A percentile compares a stretch with the other conserved stretches of the same genome.
These are phyloP conservation scores for Chrysopilus asiliformis DNA, from an alignment of 2,888 invertebrate species.

Conservation along the genomic window DNA sequence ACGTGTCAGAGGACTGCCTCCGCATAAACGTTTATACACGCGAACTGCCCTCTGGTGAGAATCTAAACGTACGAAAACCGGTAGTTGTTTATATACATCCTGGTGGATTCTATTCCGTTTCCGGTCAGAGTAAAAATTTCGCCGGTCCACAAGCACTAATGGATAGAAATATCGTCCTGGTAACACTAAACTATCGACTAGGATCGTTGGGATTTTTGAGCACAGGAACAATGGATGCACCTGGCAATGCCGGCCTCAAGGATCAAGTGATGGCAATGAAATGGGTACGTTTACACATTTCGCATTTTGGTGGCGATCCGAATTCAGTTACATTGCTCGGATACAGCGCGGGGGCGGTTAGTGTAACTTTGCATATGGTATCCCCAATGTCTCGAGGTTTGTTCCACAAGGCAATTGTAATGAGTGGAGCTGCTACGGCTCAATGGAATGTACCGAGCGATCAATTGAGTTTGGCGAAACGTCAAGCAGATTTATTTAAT, in stretches of 20 bases:
- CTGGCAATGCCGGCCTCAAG: slow-evolving; percentile 56
- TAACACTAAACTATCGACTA: slow-evolving; percentile 49
- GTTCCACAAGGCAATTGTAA: slow-evolving; percentile 54
- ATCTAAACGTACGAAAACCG: slow-evolving; percentile 29
- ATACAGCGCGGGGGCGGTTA: slow-evolving; percentile 40
- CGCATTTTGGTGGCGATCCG: slow-evolving; percentile 52
- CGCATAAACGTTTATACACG: slow-evolving; percentile 43
- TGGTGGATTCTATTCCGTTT: slow-evolving; percentile 46
- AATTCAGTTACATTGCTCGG: slow-evolving; percentile 49
- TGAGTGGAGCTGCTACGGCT: slow-evolving; percentile 47
- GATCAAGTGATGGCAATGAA: slow-evolving; percentile 53
- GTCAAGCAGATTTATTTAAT: slow-evolving; percentile 44
- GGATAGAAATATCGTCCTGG: slow-evolving; percentile 44
- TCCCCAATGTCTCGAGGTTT: slow-evolving; percentile 54
- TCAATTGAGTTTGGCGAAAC: slow-evolving; percentile 43
- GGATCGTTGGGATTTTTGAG: slow-evolving; percentile 42
- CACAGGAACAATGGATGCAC: slow-evolving; percentile 48
- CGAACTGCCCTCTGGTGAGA: slow-evolving; percentile 15
- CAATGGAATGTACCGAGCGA: slow-evolving; percentile 38
- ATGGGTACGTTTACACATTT: slow-evolving; percentile 52
- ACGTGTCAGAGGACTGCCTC: slow-evolving; percentile 42
- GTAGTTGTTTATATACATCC: slow-evolving; percentile 54
- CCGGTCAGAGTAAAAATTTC: slow-evolving; percentile 39
- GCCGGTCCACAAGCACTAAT: slow-evolving; percentile 44
- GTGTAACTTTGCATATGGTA: slow-evolving; percentile 41